Evolutionary conservation across 1,140 invertebrate genomes (phyloP).

Genomic region (Caenorhabditis tropicalis): DNA sequence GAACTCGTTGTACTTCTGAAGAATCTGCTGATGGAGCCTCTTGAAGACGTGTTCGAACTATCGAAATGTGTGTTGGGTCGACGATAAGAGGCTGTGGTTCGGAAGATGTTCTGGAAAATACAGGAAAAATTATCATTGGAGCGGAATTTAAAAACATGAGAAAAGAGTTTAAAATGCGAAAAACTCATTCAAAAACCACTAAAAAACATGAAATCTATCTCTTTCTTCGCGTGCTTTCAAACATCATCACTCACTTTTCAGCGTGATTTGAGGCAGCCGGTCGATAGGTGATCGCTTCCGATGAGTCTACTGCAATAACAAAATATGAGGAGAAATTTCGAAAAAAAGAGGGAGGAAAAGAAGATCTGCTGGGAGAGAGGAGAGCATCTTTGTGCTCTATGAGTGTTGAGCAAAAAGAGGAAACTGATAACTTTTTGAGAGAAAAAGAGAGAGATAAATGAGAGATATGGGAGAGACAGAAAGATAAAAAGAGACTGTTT

Average conservation of each 20-base stretch:
- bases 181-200: background rate
- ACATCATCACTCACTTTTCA: background rate
- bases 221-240: background rate
- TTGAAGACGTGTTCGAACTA: constrained; percentile 5
- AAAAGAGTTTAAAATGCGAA: background rate
- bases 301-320: constrained; percentile 15
- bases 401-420: background rate
- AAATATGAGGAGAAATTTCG: background rate
- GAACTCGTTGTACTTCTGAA: constrained; percentile 16
- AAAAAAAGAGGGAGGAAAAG: background rate
- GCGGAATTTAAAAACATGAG: background rate
- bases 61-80: background rate
- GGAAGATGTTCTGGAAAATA: background rate
- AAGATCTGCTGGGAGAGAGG: background rate
- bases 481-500: constrained; percentile 1
- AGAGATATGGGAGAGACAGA: background rate
- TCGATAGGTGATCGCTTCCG: constrained; percentile 39
- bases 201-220: background rate
- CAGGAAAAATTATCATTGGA: background rate
- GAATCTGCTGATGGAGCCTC: background rate
- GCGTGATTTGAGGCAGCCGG: background rate
- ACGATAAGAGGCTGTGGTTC: constrained; percentile 11
- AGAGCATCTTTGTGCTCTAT: background rate
- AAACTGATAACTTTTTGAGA: background rate
- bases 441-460: background rate